Conservation (phyloP, 2,888 invertebrate species). For the Graphium colonna region DNA sequence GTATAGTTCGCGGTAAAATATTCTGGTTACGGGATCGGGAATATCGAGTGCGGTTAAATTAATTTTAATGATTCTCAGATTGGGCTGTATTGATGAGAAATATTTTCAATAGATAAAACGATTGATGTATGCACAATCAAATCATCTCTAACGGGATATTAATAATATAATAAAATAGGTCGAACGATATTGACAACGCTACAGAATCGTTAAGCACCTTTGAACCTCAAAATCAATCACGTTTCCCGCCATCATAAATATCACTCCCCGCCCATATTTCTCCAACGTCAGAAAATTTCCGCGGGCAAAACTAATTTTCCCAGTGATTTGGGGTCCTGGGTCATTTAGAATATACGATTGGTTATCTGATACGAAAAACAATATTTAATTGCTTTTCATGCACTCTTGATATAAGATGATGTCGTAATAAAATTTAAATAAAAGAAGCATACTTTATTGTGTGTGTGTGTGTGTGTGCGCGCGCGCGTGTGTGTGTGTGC, state of each 20-base stretch:
- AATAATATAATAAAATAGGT: constrained; percentile 1
- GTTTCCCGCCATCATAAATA: constrained; percentile 23
- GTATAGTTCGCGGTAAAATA: too few relatives aligned
- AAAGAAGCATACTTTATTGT: too few relatives aligned
- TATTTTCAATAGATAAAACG: neutral
- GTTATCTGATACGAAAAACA: too few relatives aligned
- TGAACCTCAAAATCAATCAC: constrained; percentile 23
- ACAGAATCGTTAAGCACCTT: constrained; percentile 10
- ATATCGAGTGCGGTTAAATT: too few relatives aligned
- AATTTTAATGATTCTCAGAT: too few relatives aligned
- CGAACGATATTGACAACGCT: constrained; percentile 7
- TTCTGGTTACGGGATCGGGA: too few relatives aligned
- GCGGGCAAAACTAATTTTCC: constrained; percentile 31
- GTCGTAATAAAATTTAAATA: too few relatives aligned
- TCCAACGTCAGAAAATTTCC: constrained; percentile 23
- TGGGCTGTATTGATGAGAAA: neutral
- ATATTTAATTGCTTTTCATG: too few relatives aligned
- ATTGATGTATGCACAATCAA: neutral
- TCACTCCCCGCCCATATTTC: constrained; percentile 18
- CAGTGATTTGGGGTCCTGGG: constrained; percentile 14
- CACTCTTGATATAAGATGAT: too few relatives aligned
- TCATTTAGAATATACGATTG: too few relatives aligned
- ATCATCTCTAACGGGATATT: neutral
- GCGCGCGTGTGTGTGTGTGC: too few relatives aligned
- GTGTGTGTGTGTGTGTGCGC: too few relatives aligned